These are phyloP conservation scores for Aporophyla nigra DNA, from an alignment of 2,888 invertebrate genomes.

Conservation along the genomic window DNA sequence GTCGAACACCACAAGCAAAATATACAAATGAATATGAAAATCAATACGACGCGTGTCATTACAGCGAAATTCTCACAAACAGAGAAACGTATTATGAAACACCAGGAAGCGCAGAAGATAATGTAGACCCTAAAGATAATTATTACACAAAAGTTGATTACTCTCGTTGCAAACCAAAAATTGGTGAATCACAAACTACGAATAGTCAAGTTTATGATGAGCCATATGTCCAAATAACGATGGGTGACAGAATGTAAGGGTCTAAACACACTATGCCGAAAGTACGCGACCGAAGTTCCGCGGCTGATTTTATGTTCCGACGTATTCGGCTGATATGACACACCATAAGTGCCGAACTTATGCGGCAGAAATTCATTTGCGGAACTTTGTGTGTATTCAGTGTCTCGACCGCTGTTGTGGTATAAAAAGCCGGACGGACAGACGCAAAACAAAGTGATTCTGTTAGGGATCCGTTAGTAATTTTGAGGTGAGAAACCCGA, in stretches of 20 bases:
- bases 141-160: constrained; percentile 20
- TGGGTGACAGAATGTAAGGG: neutral
- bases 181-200: neutral
- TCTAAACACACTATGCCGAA: too few relatives aligned
- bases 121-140: constrained; percentile 2
- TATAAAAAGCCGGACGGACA: too few relatives aligned
- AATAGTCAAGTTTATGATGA: constrained; percentile 21
- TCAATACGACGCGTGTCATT: neutral
- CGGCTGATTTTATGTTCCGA: too few relatives aligned
- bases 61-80: neutral
- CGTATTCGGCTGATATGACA: too few relatives aligned
- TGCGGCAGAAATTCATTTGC: too few relatives aligned
- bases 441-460: too few relatives aligned
- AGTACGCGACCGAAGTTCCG: too few relatives aligned
- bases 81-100: neutral
- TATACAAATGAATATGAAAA: neutral
- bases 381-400: too few relatives aligned
- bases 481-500: too few relatives aligned
- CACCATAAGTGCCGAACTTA: too few relatives aligned
- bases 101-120: neutral
- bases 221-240: constrained; percentile 16
- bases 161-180: constrained; percentile 11
- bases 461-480: too few relatives aligned
- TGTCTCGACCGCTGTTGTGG: too few relatives aligned
- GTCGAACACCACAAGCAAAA: neutral